These are phyloP conservation scores for Halisarca cf. caerulea DNA, from an alignment of 37 sponge, comb jelly and placozoan genomes.

Conservation along the genomic window DNA sequence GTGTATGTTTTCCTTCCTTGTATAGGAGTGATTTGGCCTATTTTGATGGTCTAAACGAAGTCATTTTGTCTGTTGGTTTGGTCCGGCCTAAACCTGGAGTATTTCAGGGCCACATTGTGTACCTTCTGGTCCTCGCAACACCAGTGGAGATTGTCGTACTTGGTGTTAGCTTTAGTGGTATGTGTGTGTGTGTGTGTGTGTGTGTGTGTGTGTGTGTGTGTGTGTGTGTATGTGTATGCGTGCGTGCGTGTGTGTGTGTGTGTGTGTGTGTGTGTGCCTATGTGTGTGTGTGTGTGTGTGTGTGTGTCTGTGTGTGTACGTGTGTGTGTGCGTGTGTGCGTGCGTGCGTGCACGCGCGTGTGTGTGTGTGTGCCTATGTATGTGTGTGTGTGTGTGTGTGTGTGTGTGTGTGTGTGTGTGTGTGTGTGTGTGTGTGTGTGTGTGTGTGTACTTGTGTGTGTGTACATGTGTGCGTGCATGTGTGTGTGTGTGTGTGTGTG, in stretches of 20 bases:
- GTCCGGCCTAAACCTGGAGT: conserved; percentile 82
- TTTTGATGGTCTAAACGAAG: conserved; percentile 97
- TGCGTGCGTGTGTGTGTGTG: background rate
- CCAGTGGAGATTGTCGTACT: conserved; percentile 88
- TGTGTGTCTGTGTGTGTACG: conserved; percentile 18
- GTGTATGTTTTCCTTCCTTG: conserved; percentile 1
- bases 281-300: conserved; percentile 10
- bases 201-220: conserved; percentile 9
- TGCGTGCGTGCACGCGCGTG: too few relatives aligned
- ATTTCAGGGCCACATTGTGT: conserved; percentile 90
- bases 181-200: conserved; percentile 30
- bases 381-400: too few relatives aligned
- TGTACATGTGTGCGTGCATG: too few relatives aligned
- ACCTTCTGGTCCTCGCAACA: conserved; percentile 86
- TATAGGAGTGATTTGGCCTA: conserved; percentile 90
- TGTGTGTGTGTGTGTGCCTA: background rate
- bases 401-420: too few relatives aligned
- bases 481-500: too few relatives aligned
- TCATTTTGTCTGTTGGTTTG: conserved; percentile 89
- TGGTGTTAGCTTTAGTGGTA: conserved; percentile 90
- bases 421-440: too few relatives aligned
- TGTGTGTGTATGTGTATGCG: background rate
- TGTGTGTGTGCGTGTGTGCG: conserved; percentile 1
- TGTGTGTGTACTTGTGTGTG: too few relatives aligned
- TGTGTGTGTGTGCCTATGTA: too few relatives aligned